Percentiles rank a stretch among this genome's conserved stretches.
Conservation (phyloP, 2,797 vertebrate species). For the Cryptoblepharus egeriae region DNA sequence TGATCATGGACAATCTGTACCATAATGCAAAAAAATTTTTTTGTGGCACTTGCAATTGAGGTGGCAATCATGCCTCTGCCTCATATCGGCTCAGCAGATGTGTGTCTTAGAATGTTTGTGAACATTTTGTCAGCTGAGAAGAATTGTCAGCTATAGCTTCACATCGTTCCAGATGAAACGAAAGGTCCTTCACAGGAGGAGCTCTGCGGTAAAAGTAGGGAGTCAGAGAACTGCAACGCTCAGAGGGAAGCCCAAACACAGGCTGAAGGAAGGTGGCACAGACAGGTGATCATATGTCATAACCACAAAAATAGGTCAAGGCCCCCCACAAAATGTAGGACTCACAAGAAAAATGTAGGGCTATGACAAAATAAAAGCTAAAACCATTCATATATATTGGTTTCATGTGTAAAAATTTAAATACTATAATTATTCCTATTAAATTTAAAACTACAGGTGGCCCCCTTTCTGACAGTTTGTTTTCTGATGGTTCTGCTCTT, state of each 20-base stretch:
- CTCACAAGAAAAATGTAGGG: too few species aligned
- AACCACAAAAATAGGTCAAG: too few species aligned
- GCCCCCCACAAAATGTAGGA: too few species aligned
- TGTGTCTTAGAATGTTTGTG: background rate
- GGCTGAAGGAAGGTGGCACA: background rate
- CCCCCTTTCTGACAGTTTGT: too few species aligned
- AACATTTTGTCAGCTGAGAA: background rate
- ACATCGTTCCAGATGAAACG: background rate
- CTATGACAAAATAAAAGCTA: too few species aligned
- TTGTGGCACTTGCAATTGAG: background rate
- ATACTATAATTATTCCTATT: too few species aligned
- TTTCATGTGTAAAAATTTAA: too few species aligned
- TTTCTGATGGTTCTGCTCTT: too few species aligned
- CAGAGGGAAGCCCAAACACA: background rate
- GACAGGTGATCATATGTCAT: too few species aligned
- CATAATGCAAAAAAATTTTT: background rate
- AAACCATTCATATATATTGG: too few species aligned
- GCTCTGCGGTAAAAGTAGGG: background rate
- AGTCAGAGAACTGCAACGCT: background rate
- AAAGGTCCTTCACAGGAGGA: background rate
- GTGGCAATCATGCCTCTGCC: background rate
- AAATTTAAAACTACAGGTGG: too few species aligned
- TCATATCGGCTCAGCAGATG: background rate
- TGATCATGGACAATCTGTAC: background rate
- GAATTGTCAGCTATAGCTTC: background rate